Evolutionary conservation across 1,140 invertebrate species (phyloP).

Genomic region (Steinernema khuongi): DNA sequence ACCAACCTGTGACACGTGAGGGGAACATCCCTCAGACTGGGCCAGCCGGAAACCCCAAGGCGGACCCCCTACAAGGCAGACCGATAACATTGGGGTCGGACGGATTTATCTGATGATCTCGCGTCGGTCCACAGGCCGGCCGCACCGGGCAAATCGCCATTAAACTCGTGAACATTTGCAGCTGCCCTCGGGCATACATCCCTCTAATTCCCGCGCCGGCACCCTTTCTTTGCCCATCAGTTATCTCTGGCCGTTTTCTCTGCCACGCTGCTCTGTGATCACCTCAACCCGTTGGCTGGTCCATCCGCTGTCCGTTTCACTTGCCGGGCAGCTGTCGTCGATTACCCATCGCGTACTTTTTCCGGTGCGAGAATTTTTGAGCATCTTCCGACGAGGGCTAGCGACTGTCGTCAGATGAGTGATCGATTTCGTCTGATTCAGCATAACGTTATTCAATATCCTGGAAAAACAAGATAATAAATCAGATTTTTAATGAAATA

Average conservation of each 20-base stretch:
- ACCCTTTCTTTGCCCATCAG: conserved; percentile 12
- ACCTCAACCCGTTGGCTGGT: too few species aligned
- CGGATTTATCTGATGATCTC: background rate
- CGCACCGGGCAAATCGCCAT: conserved; percentile 12
- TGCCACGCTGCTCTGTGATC: too few species aligned
- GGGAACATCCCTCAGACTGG: background rate
- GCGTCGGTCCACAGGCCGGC: background rate
- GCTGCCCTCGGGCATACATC: conserved; percentile 16
- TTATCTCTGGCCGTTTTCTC: background rate
- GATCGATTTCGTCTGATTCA: background rate
- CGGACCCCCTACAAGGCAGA: conserved; percentile 10
- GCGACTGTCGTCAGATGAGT: too few species aligned
- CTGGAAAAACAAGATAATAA: background rate
- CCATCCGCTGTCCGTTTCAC: too few species aligned
- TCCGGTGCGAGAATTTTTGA: background rate
- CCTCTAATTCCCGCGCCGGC: conserved; percentile 9
- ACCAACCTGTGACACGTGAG: background rate
- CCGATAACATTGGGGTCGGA: background rate
- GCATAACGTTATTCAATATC: background rate
- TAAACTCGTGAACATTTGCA: conserved; percentile 15
- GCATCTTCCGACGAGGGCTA: too few species aligned
- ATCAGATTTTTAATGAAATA: too few species aligned
- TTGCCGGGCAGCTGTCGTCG: background rate
- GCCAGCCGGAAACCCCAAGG: background rate
- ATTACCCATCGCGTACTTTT: background rate